These are phyloP conservation scores for Otocyon megalotis DNA, from an alignment of 2,113 vertebrate species.

Conservation along the genomic window DNA sequence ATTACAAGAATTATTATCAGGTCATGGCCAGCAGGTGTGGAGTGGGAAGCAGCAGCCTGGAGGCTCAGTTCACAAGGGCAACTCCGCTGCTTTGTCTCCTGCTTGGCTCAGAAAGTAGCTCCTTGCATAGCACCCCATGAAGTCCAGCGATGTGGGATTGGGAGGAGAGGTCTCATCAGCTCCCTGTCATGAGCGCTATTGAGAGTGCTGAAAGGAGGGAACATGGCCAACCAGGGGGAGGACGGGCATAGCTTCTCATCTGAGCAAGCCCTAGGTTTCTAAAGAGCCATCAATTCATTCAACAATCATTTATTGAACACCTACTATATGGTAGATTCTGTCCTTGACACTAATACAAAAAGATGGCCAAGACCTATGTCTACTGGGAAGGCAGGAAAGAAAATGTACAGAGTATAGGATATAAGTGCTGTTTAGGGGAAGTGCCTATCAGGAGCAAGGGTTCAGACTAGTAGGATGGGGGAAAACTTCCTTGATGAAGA, in stretches of 20 bases:
- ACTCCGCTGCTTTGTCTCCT: neutral
- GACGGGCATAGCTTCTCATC: no score
- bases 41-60: neutral
- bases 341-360: neutral
- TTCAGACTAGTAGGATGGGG: neutral
- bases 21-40: neutral
- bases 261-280: neutral
- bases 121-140: neutral
- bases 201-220: neutral
- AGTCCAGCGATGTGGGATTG: neutral
- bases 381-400: neutral
- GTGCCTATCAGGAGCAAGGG: neutral
- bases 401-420: neutral
- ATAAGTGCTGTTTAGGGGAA: neutral
- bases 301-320: neutral
- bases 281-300: neutral
- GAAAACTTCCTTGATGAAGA: neutral
- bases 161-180: neutral
- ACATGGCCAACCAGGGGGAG: neutral
- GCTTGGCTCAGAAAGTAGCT: neutral
- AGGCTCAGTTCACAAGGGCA: neutral
- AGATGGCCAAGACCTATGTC: neutral
- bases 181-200: neutral
- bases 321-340: neutral
- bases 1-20: neutral